Percentiles rank a stretch among this genome's conserved stretches.
phyloP scores from a whole-genome alignment of 2,113 vertebrate genomes.

The Leptosomus discolor region DNA sequence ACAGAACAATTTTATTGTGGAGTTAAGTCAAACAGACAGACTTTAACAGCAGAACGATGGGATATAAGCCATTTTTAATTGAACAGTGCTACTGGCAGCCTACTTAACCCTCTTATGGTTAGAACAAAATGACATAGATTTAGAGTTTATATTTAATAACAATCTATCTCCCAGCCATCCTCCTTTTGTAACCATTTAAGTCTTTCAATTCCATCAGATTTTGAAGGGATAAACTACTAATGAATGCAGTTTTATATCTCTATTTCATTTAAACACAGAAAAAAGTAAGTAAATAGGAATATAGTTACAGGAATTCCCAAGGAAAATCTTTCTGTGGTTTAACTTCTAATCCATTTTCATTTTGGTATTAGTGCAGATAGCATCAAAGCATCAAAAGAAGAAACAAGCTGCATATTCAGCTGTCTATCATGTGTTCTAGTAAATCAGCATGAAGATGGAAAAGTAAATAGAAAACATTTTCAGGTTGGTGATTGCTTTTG shows the following conservation, averaged over 20 bases:
- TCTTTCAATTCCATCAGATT: slow-evolving; percentile 31
- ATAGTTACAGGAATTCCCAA: not conserved
- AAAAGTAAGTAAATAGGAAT: not conserved
- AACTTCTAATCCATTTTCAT: not conserved
- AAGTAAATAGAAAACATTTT: not conserved
- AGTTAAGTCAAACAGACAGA: slow-evolving; percentile 15
- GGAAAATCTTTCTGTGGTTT: not conserved
- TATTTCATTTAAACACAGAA: slow-evolving; percentile 18
- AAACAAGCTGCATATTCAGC: not conserved
- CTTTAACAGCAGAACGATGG: not conserved
- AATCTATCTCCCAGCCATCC: not conserved
- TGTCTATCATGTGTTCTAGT: not conserved
- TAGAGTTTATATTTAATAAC: slow-evolving; percentile 24
- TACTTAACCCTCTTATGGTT: slow-evolving; percentile 43
- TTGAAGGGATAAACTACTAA: slow-evolving; percentile 32
- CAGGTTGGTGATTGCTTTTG: not conserved
- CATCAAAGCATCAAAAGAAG: not conserved
- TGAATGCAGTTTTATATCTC: not conserved
- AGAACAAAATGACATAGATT: slow-evolving; percentile 24
- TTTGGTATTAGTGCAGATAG: not conserved
- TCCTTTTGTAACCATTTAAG: not conserved
- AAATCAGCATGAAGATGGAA: not conserved
- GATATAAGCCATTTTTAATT: slow-evolving; percentile 28
- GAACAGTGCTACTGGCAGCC: not conserved
- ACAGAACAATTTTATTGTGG: slow-evolving; percentile 5